Conservation (phyloP, 2,797 vertebrate species). For the Borostomias antarcticus region DNA sequence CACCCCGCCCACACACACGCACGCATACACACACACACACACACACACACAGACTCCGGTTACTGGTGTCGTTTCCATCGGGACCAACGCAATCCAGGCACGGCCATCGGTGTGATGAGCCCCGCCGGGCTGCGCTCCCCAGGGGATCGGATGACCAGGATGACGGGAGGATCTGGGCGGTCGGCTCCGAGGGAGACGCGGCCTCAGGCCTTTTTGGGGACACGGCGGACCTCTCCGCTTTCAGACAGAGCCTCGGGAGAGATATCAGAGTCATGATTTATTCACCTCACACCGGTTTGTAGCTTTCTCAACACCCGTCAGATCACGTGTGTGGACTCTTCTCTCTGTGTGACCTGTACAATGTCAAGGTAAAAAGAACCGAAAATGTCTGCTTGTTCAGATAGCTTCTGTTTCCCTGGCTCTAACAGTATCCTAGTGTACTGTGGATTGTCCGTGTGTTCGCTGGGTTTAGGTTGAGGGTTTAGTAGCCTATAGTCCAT, state of each 20-base stretch:
- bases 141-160: slow-evolving; percentile 69
- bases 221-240: slow-evolving; percentile 49
- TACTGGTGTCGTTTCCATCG: slow-evolving; percentile 75
- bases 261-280: slow-evolving; percentile 51
- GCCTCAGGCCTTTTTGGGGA: slow-evolving; percentile 40
- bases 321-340: neutral
- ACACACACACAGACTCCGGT: slow-evolving; percentile 60
- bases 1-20: slow-evolving; percentile 52
- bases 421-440: no score
- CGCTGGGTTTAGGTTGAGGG: no score
- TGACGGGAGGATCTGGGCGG: no score
- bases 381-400: no score
- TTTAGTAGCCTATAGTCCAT: no score
- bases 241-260: slow-evolving; percentile 38
- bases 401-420: no score
- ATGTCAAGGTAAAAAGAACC: no score
- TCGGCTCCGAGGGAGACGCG: no score
- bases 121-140: slow-evolving; percentile 26
- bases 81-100: slow-evolving; percentile 52
- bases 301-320: slow-evolving; percentile 37
- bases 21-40: slow-evolving; percentile 61
- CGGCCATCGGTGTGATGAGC: slow-evolving; percentile 49
- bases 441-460: no score
- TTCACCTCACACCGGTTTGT: slow-evolving; percentile 55
- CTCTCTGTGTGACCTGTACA: slow-evolving; percentile 15